Base-by-base conservation (phyloP, 2,797 vertebrate genomes). In the Sebastes vulpes region DNA sequence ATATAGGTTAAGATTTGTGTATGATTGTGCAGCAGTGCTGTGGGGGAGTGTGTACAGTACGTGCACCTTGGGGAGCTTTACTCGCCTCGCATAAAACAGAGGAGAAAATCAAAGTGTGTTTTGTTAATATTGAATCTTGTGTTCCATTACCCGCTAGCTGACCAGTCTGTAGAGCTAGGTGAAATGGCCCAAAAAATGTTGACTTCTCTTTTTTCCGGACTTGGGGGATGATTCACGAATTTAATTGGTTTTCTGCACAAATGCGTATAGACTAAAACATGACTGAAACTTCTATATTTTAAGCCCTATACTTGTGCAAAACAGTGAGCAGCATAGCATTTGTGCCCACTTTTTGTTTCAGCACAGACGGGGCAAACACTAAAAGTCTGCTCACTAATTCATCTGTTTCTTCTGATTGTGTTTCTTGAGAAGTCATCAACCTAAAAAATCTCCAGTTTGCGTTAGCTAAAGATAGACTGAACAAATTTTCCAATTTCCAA, bases 1-100 rank as follows among this genome's bases (percentile, higher is more conserved):
- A 56, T 79, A 75, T 46, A 68, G 77, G 69, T 86, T 79, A 75
- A 86, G 77, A 90, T 92, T 89, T 85, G 86, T 92, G 77, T 84
- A 66, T 90, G 67, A 86, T 76, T 90, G 69, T 85, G 84, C 61
- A 73, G 75, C 66, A 63, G 60, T 35, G 21, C 66, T 74, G 68
- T 59, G 64, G n/a, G 25, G 9, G 56, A 54, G 35, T 32, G 16
- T 63, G 38, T 75, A 64, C 65, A 75, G 53, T 61, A 38, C 70
- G n/a, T 86, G 68, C 67, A 80, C 63, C 72, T 70, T 67, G 38
- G 70, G 74, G 69, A 65, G 54, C 48, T 86, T 82, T 82, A 20
- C 46, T 79, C 3, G 1, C 20, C 25, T 72, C 63, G 21, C 14
- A 73, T 65, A 70, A 75, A 81, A 75, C 20, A 29, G 69, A 63